These are phyloP conservation scores for Mormyrus iriodes DNA, from an alignment of 2,113 vertebrate genomes.

Conservation along the genomic window DNA sequence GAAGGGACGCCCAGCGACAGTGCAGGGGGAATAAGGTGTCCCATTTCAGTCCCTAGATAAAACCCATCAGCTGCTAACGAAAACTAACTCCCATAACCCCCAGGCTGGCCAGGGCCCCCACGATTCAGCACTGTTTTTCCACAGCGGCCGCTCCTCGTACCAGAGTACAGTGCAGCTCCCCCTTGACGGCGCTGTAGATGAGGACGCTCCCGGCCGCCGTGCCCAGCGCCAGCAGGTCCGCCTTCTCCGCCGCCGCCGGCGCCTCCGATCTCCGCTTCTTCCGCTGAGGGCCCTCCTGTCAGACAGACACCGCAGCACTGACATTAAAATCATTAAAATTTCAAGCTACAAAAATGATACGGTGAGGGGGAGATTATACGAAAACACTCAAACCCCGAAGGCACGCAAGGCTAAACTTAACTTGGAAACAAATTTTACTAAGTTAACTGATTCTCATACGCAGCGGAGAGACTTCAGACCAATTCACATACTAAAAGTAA, in stretches of 20 bases:
- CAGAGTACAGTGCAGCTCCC: slow-evolving; percentile 89
- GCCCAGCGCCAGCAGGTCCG: slow-evolving; percentile 88
- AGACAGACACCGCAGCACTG: neutral
- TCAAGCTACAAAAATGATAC: neutral
- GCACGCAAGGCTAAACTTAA: no score
- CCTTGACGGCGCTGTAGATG: slow-evolving; percentile 89
- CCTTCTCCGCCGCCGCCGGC: slow-evolving; percentile 61
- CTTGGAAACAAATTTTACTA: no score
- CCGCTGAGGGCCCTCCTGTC: slow-evolving; percentile 85
- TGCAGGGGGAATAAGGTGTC: neutral
- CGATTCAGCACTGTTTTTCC: neutral
- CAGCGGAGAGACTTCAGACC: no score
- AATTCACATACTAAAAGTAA: neutral
- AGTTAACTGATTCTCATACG: no score
- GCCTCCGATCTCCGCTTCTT: slow-evolving; percentile 93
- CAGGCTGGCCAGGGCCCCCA: neutral
- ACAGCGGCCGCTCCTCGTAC: slow-evolving; percentile 55
- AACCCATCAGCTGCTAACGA: neutral
- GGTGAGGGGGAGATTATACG: neutral
- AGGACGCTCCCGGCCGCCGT: slow-evolving; percentile 88
- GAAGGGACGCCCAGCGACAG: neutral
- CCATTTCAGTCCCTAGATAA: neutral
- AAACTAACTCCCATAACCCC: neutral
- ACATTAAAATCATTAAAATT: neutral
- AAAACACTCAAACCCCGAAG: no score